These are phyloP conservation scores for Pelvicachromis taeniatus DNA, from an alignment of 2,113 vertebrate species.

Conservation along the genomic window DNA sequence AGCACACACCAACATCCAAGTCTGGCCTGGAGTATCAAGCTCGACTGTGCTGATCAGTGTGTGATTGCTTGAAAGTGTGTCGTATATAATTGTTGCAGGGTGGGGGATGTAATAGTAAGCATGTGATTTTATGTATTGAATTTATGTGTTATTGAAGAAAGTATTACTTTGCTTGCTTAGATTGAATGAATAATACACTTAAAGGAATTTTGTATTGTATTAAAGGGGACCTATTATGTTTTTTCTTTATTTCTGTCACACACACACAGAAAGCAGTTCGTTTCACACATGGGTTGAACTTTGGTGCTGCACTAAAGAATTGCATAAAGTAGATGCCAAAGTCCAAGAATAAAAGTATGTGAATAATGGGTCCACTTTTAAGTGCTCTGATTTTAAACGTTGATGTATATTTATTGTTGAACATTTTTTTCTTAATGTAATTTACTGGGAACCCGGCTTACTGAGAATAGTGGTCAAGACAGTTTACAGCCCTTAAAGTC, in stretches of 20 bases:
- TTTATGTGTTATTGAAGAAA: neutral
- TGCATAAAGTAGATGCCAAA: neutral
- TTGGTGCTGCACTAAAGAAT: neutral
- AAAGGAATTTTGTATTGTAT: neutral
- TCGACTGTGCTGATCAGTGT: neutral
- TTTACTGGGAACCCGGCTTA: neutral
- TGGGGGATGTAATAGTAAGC: slow-evolving; percentile 5
- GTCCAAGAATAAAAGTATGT: neutral
- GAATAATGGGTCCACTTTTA: neutral
- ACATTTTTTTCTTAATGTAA: neutral
- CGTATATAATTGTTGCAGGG: neutral
- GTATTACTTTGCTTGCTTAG: neutral
- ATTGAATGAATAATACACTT: neutral
- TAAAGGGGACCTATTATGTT: neutral
- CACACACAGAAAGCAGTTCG: neutral
- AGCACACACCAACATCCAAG: neutral
- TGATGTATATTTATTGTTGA: neutral
- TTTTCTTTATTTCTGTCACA: neutral
- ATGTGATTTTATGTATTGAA: neutral
- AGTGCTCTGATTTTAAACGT: neutral
- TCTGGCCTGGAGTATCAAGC: neutral
- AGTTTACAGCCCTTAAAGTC: neutral
- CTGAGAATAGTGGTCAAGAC: neutral
- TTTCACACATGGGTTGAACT: neutral
- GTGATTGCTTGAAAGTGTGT: neutral